Conservation (phyloP, 2,797 vertebrate species). For the Emys orbicularis region DNA sequence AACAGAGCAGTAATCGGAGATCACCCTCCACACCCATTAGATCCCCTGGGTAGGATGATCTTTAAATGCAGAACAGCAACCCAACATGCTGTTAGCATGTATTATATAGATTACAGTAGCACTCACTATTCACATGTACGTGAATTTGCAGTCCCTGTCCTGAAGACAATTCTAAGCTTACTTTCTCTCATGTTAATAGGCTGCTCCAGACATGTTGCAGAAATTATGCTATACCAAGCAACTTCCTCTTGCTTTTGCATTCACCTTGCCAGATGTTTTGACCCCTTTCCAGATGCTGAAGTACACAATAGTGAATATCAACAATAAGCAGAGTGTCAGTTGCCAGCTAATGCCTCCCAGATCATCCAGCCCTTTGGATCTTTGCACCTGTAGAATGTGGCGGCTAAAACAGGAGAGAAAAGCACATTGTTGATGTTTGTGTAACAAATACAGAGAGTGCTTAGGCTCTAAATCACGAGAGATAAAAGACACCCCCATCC, state of each 20-base stretch:
- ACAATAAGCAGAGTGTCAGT: conserved; percentile 92
- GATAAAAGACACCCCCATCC: background rate
- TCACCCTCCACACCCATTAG: background rate
- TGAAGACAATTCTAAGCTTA: background rate
- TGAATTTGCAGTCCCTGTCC: background rate
- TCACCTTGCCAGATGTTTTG: conserved; percentile 98
- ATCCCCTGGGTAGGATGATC: background rate
- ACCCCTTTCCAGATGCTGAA: conserved; percentile 99
- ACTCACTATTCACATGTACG: background rate
- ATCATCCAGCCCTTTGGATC: conserved; percentile 92
- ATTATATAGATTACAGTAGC: background rate
- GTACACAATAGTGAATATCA: conserved; percentile 97
- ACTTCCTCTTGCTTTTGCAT: conserved; percentile 27
- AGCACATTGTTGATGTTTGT: background rate
- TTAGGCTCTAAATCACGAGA: background rate
- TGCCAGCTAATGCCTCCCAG: conserved; percentile 97
- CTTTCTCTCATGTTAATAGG: background rate
- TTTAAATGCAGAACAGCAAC: background rate
- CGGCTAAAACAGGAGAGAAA: conserved; percentile 83
- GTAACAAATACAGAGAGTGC: background rate
- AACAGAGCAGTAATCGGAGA: background rate
- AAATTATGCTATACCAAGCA: background rate
- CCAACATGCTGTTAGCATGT: background rate
- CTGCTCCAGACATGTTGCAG: background rate
- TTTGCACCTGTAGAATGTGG: conserved; percentile 94